These are phyloP conservation scores for Tauraco hartlaubi DNA, from an alignment of 2,797 vertebrate species.

Conservation along the genomic window DNA sequence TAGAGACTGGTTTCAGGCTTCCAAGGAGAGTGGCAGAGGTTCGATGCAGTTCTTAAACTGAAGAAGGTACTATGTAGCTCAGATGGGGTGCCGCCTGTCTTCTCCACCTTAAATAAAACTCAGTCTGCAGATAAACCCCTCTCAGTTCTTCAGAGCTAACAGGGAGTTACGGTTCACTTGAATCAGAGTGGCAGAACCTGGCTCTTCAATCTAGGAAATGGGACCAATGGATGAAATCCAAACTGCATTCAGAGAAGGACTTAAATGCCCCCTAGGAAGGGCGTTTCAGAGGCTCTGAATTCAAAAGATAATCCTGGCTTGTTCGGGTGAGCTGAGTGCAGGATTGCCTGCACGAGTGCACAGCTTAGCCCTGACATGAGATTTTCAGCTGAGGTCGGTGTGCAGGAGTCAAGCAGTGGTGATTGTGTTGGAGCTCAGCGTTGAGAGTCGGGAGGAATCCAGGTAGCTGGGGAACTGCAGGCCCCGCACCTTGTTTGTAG, in stretches of 20 bases:
- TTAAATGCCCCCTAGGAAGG: not conserved
- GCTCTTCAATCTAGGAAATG: not conserved
- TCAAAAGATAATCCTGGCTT: conserved; percentile 31
- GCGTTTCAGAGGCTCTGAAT: not conserved
- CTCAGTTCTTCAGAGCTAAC: not conserved
- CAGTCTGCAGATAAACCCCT: not conserved
- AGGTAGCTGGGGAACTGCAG: not conserved
- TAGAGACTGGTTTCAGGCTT: not conserved
- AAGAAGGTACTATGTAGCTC: not conserved
- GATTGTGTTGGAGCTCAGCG: not conserved
- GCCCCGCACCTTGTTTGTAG: not conserved
- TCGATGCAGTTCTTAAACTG: not conserved
- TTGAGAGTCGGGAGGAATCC: not conserved
- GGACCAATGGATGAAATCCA: conserved; percentile 25
- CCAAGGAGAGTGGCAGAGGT: not conserved
- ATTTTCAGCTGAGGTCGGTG: not conserved
- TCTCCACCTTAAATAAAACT: not conserved
- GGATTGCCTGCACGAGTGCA: not conserved
- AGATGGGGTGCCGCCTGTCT: not conserved
- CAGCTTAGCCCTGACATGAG: not conserved
- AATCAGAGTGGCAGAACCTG: not conserved
- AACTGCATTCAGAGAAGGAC: not conserved
- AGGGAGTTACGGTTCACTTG: not conserved
- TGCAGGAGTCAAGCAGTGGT: not conserved
- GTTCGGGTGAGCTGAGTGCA: not conserved